Percentiles rank a stretch among this genome's conserved stretches.
These are phyloP conservation scores for Cylas formicarius DNA, from an alignment of 1,140 invertebrate genomes.

Conservation along the genomic window DNA sequence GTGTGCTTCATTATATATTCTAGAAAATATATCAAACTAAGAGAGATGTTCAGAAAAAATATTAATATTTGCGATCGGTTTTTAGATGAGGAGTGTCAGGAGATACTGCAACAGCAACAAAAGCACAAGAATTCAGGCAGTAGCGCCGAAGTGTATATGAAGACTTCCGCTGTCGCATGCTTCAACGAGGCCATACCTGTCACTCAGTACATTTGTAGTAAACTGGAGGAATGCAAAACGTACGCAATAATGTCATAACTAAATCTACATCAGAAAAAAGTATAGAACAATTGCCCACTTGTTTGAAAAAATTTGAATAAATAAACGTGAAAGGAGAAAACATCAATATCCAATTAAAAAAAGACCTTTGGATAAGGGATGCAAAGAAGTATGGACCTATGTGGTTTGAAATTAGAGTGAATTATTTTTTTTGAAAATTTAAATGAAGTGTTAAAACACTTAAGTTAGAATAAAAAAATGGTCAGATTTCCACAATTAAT, in stretches of 20 bases:
- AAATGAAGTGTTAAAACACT: no score
- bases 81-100: slow-evolving; percentile 68
- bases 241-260: slow-evolving; percentile 39
- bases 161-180: slow-evolving; percentile 67
- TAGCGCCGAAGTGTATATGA: slow-evolving; percentile 44
- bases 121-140: slow-evolving; percentile 53
- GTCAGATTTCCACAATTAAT: no score
- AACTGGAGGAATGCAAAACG: slow-evolving; percentile 73
- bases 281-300: neutral
- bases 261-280: neutral
- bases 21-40: no score
- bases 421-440: no score
- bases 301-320: slow-evolving; percentile 1
- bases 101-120: slow-evolving; percentile 57
- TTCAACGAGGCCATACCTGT: slow-evolving; percentile 86
- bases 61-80: neutral
- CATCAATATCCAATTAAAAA: no score
- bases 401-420: no score
- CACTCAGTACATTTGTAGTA: slow-evolving; percentile 81
- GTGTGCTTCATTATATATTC: no score
- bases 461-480: no score
- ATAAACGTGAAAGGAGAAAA: neutral
- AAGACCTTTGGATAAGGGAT: no score
- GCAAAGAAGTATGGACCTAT: no score
- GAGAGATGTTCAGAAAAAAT: neutral